These are phyloP conservation scores for Drosophila fungiperda DNA, from an alignment of 2,888 invertebrate genomes.

Conservation along the genomic window DNA sequence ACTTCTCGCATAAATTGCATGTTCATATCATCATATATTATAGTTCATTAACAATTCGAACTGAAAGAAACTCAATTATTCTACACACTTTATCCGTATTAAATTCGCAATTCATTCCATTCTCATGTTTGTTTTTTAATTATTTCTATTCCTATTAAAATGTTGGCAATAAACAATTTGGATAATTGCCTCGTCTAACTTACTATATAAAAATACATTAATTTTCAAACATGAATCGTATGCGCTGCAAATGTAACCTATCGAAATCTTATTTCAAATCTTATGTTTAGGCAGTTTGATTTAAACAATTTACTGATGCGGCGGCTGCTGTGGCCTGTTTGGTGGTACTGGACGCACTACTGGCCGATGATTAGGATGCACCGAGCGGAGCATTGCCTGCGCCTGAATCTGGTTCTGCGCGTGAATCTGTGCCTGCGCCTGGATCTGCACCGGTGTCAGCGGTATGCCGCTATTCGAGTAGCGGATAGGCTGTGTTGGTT, in stretches of 20 bases:
- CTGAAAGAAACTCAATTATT: background rate
- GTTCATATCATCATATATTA: background rate
- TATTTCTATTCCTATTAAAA: background rate
- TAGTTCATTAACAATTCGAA: background rate
- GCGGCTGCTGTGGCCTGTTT: conserved; percentile 2
- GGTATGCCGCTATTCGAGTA: background rate
- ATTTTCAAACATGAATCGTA: background rate
- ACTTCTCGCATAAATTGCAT: background rate
- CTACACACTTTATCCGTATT: background rate
- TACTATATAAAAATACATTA: background rate
- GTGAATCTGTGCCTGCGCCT: conserved; percentile 7
- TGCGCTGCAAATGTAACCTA: conserved; percentile 1
- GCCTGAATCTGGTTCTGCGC: conserved; percentile 18
- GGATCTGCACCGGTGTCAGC: background rate
- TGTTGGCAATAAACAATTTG: background rate
- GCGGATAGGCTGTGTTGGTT: background rate
- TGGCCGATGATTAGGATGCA: conserved; percentile 1
- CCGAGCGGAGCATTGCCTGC: conserved; percentile 8
- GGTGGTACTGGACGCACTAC: background rate
- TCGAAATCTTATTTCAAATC: conserved; percentile 8
- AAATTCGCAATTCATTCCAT: background rate
- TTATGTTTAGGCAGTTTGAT: background rate
- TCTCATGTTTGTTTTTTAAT: background rate
- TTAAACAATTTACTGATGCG: conserved; percentile 11
- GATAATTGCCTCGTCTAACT: background rate